phyloP scores from a whole-genome alignment of 2,797 vertebrate genomes.

The Peromyscus eremicus region DNA sequence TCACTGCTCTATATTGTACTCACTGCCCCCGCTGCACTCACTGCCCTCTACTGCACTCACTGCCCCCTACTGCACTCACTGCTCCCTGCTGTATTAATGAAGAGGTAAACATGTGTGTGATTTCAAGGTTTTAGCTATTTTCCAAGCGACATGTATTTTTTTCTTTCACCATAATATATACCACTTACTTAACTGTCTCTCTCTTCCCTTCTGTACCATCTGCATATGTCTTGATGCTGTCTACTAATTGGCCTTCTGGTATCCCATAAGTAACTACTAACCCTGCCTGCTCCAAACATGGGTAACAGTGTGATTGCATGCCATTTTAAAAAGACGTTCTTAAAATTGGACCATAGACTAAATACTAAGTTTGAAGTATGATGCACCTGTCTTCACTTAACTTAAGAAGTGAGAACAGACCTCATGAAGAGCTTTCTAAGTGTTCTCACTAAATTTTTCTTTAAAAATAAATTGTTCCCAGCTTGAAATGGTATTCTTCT shows the following conservation, averaged over 20 bases:
- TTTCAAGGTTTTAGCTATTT: constrained; percentile 35
- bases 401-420: constrained; percentile 34
- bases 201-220: not conserved
- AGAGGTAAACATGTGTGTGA: not conserved
- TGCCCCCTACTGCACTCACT: not conserved
- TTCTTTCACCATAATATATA: not conserved
- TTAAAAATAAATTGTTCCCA: not conserved
- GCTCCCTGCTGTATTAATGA: not conserved
- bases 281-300: not conserved
- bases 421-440: not conserved
- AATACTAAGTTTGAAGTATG: constrained; percentile 5
- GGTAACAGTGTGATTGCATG: not conserved
- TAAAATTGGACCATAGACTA: constrained; percentile 33
- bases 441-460: not conserved
- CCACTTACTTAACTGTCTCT: constrained; percentile 14
- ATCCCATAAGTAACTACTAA: constrained; percentile 8
- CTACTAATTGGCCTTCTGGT: not conserved
- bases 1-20: not conserved
- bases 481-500: not conserved
- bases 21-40: not conserved
- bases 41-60: not conserved
- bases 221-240: not conserved
- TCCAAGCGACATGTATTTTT: constrained; percentile 12
- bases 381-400: not conserved
- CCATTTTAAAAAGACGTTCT: constrained; percentile 14